Conservation (phyloP, 2,113 vertebrate genomes). For the Pelobates fuscus region DNA sequence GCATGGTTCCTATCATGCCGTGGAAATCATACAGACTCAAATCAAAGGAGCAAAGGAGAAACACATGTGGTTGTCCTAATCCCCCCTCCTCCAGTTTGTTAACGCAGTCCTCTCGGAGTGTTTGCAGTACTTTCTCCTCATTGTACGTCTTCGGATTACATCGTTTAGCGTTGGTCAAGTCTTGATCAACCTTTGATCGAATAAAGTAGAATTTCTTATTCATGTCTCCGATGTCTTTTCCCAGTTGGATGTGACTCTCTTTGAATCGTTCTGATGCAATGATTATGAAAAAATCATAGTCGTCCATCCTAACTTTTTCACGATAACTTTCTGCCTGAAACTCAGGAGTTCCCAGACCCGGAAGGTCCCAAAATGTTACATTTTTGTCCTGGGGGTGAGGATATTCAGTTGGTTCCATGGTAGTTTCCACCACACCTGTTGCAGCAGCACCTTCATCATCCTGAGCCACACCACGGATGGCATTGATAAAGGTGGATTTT, state of each 20-base stretch:
- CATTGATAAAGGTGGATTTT: slow-evolving; percentile 74
- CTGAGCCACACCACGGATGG: slow-evolving; percentile 64
- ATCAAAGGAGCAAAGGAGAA: slow-evolving; percentile 55
- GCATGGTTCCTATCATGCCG: slow-evolving; percentile 42
- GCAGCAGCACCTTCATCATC: slow-evolving; percentile 63
- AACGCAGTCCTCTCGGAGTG: slow-evolving; percentile 50
- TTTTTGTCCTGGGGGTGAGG: slow-evolving; percentile 61
- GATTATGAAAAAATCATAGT: slow-evolving; percentile 61
- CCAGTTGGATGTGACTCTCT: slow-evolving; percentile 44
- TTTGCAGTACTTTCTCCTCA: slow-evolving; percentile 39
- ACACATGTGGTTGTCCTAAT: slow-evolving; percentile 43
- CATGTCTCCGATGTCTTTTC: slow-evolving; percentile 42
- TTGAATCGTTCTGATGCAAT: slow-evolving; percentile 52
- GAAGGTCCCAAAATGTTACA: slow-evolving; percentile 56
- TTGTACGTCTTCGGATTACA: neutral
- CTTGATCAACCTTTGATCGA: slow-evolving; percentile 57
- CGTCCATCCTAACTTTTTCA: slow-evolving; percentile 41
- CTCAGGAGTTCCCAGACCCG: slow-evolving; percentile 48
- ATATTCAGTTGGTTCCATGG: slow-evolving; percentile 57
- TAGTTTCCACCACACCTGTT: slow-evolving; percentile 70
- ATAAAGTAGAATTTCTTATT: slow-evolving; percentile 58
- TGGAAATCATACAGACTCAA: slow-evolving; percentile 53
- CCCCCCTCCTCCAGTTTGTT: slow-evolving; percentile 27
- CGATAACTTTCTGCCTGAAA: slow-evolving; percentile 53
- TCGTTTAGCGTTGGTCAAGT: slow-evolving; percentile 29